Base-by-base conservation (phyloP, 2,113 vertebrate genomes). In the Microcebus tavaratra region DNA sequence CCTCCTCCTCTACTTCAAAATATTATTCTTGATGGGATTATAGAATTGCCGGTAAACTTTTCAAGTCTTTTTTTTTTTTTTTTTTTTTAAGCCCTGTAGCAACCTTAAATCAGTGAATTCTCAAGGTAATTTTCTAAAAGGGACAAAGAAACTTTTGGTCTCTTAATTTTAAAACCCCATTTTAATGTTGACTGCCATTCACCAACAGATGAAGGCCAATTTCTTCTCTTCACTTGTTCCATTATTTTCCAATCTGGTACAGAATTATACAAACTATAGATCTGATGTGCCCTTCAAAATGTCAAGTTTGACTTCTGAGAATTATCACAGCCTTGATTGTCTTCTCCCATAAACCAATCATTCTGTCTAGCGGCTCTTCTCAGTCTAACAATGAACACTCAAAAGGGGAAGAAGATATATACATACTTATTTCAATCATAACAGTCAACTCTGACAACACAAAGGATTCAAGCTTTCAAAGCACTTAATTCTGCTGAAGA, bases 401-500 rank as follows among this genome's bases (percentile, higher is more conserved):
- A 94, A 85, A 89, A 96, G 94, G 50, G 63, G 83, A 83, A 89
- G 34, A 31, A 29, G 20, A 97, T 68, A 80, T 53, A 92, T 23
- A 73, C 31, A 48, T 5, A 45, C 50, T 84, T 91, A 70, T 29
- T 95, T 92, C 72, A 89, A 92, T 72, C 73, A 75, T 48, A 81
- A 92, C 79, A 94, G 91, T 31, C 45, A 95, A 94, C 63, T 93
- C 17, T 48, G 96, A 63, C n/a, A 95, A 95, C 80, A 53, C 50
- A 93, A 93, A 79, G 93, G 95, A 81, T 53, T 88, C 70, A 93
- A 95, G 95, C 79, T 98, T 98, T 94, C 95, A 97, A 97, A 98
- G 78, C 92, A 97, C 94, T 97, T 93, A 87, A 92, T 97, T 98
- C 95, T 70, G 42, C 94, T 97, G 88, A 96, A 98, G 95, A 97